phyloP scores from a whole-genome alignment of 2,113 vertebrate genomes.

The Mugil cephalus region DNA sequence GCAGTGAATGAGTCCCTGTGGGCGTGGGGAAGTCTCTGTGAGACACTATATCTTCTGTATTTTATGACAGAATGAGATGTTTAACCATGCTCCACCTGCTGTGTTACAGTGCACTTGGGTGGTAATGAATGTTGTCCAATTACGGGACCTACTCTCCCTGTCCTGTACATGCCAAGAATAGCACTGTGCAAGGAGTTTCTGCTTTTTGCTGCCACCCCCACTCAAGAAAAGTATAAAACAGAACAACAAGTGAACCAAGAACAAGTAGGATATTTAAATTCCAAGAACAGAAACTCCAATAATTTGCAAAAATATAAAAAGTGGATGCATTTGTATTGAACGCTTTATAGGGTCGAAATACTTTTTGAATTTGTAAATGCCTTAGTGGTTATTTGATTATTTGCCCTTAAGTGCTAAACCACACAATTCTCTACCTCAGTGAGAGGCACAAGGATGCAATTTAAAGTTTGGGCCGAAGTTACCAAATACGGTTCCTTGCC shows the following conservation, averaged over 20 bases:
- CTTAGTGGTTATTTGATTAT: too few species aligned
- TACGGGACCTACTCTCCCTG: not conserved
- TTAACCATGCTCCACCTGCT: conserved; percentile 11
- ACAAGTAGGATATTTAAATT: not conserved
- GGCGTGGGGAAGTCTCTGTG: conserved; percentile 3
- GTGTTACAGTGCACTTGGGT: not conserved
- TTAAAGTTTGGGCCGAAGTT: too few species aligned
- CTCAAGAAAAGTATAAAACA: not conserved
- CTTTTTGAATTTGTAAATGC: too few species aligned
- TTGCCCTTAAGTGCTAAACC: too few species aligned
- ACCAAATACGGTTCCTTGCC: too few species aligned
- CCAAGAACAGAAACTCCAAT: not conserved
- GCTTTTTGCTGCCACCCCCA: not conserved
- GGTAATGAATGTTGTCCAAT: conserved; percentile 2
- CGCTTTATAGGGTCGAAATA: too few species aligned
- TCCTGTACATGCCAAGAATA: not conserved
- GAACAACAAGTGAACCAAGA: too few species aligned
- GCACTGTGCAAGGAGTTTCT: not conserved
- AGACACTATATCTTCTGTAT: conserved; percentile 5
- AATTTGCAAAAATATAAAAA: not conserved
- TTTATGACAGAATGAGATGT: conserved; percentile 1
- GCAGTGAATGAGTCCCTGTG: not conserved
- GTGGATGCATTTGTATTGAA: too few species aligned
- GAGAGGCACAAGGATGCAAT: too few species aligned
- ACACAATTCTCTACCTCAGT: too few species aligned